Base-by-base conservation (phyloP, 2,113 vertebrate genomes). In the Gobius niger region DNA sequence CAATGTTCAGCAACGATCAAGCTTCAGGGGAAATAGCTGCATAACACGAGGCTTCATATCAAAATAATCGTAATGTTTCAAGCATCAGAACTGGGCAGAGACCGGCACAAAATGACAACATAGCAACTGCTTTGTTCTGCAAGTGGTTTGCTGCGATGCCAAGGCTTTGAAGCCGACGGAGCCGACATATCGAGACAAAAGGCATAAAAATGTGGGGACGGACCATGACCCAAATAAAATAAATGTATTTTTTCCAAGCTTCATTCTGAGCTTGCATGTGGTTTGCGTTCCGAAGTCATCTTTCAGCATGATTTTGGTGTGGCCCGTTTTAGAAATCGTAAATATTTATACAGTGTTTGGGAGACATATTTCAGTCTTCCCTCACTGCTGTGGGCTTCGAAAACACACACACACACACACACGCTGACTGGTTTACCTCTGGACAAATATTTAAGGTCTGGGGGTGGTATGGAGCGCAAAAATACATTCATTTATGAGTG, bases 261-360 rank as follows among this genome's bases (percentile, higher is more conserved):
- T 65, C 70, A 64, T 84, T 82, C 79, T 60, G 57, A 74, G 78
- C 85, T 74, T 73, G 70, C 47, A 8, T 82, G 78, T 14, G 12
- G 75, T 73, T 82, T 84, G 49, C 72, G 64, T 71, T 82, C 80
- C 70, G 59, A 54, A 65, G 63, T 49, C 47, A 82, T 70, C 62
- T 78, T 80, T 85, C 73, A 59, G 44, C 71, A 56, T 61, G 67
- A 70, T 56, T 84, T 85, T 87, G 62, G 72, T 88, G 85, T 70
- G 86, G 81, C 69, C 82, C 81, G 85, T 70, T 83, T 70, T 70
- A 49, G 74, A 49, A 80, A 82, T 82, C 82, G 87, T 78, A 91
- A 91, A 91, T 91, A 90, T 92, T 90, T 88, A 91, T 80, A 52
- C 77, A 83, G 68, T 82, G 77, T 73, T 66, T 65, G 44, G 80